Evolutionary conservation across 64 coral and sea anemone genomes (phyloP), one percentile per base, ranked within the genome.

Genomic region (Astreopora myriophthalma): DNA sequence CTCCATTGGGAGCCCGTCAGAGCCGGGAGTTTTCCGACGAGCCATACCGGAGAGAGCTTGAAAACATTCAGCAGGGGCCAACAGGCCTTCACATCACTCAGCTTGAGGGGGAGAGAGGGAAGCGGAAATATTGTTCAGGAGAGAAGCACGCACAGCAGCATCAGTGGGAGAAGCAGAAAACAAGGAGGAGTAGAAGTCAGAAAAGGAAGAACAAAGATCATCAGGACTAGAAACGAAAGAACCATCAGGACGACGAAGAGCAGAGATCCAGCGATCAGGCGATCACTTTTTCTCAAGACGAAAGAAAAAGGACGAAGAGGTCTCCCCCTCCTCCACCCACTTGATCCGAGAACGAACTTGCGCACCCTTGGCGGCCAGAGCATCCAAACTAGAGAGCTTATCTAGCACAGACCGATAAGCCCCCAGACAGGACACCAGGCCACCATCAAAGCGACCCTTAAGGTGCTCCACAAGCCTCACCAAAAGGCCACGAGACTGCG

Each of bases 271-370:
- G 22, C 62, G 86, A 11, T 30, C 34, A 13, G 76, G 6, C 16
- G 0, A 8, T 31, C 64, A 60, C 38, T 87, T 87, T 17, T 80
- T 79, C 30, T 78, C 92, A 24, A 87, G 60, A 6, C 36, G 17
- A 0, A 76, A 71, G 22, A 87, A 93, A 38, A 40, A 93, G 5
- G 73, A 44, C 6, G 92, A 93, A 13, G 92, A 93, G 6, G 37
- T 68, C 49, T 93, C 92, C 1, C 84, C 91, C 10, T 93, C 84
- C 62, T 93, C 92, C 0, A 76, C 84, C 84, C 92, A 93, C 24
- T 62, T 27, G 3, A n/a, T 38, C n/a, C 92, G 34, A 30, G 83
- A 27, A 2, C 92, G 84, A 17, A 93, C 67, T 34, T 71, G 73
- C 3, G 72, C 84, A 1, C 28, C 92, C 14, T 19, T 65, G 22